Conservation (phyloP, 2,113 vertebrate genomes). For the Lichenostomus cassidix region DNA sequence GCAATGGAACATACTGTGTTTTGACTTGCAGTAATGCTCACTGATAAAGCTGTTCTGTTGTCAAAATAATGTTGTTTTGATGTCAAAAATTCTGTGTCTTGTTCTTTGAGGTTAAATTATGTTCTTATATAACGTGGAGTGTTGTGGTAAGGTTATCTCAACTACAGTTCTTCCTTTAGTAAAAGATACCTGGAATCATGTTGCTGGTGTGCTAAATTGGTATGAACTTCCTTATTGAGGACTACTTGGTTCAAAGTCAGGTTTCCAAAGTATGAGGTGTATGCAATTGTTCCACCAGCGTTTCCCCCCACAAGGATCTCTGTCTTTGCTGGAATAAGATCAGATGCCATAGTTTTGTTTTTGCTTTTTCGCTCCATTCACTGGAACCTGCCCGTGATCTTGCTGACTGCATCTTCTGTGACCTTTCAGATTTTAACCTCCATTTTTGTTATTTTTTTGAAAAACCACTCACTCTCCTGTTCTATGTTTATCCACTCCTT, state of each 20-base stretch:
- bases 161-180: background rate
- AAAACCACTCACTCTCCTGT: background rate
- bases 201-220: background rate
- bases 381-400: background rate
- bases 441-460: background rate
- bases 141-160: background rate
- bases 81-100: background rate
- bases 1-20: background rate
- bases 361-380: background rate
- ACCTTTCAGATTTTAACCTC: background rate
- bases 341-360: background rate
- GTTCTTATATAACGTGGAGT: background rate
- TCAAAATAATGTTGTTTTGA: background rate
- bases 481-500: background rate
- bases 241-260: background rate
- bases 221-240: background rate
- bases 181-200: background rate
- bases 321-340: background rate
- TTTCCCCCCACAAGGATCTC: background rate
- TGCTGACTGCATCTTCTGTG: background rate
- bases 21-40: background rate
- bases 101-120: background rate
- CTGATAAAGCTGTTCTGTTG: background rate
- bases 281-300: background rate
- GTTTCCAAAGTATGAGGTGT: background rate